These are phyloP conservation scores for Cisticola juncidis DNA, from an alignment of 2,113 vertebrate species.

Conservation along the genomic window DNA sequence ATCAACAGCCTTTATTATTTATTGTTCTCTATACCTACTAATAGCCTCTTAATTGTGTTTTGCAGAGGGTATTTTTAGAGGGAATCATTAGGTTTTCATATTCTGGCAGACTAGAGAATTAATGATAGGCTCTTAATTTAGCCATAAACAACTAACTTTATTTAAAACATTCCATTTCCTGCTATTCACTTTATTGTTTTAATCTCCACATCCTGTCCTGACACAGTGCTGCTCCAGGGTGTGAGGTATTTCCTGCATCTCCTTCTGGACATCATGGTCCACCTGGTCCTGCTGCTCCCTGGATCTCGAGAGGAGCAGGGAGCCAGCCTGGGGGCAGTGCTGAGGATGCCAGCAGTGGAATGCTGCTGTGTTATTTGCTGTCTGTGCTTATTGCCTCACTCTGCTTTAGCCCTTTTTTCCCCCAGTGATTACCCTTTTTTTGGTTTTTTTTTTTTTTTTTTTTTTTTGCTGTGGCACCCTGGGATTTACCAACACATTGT, in stretches of 20 bases:
- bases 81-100: slow-evolving; percentile 13
- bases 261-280: not conserved
- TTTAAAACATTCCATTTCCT: not conserved
- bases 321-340: not conserved
- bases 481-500: not conserved
- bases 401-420: not conserved
- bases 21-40: slow-evolving; percentile 58
- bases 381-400: not conserved
- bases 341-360: not conserved
- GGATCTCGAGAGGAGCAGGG: not conserved
- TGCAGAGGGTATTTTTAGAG: slow-evolving; percentile 50
- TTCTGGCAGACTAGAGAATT: slow-evolving; percentile 2
- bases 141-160: not conserved
- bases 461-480: not conserved
- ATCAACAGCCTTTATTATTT: slow-evolving; percentile 69
- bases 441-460: too few relatives aligned
- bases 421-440: too few relatives aligned
- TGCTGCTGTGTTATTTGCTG: not conserved
- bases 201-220: not conserved
- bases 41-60: slow-evolving; percentile 63
- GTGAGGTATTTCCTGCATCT: not conserved
- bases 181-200: not conserved
- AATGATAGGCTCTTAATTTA: slow-evolving; percentile 25
- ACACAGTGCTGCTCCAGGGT: not conserved
- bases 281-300: not conserved